A percentile compares a stretch with the other conserved stretches of the same genome.
phyloP scores from a whole-genome alignment of 1,140 invertebrate genomes.

The Drosophila simulans region DNA sequence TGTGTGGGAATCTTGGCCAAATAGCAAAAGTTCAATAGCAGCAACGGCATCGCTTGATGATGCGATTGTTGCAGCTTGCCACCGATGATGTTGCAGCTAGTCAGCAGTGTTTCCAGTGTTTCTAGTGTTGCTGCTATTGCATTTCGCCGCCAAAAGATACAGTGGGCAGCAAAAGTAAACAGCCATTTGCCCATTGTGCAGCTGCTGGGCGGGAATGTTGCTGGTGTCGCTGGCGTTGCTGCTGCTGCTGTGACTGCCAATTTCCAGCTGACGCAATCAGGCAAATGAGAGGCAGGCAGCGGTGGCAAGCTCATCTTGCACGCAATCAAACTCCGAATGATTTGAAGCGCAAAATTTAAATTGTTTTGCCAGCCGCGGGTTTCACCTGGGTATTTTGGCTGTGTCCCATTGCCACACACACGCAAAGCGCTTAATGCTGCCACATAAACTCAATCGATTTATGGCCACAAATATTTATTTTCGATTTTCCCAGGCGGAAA shows the following conservation, averaged over 20 bases:
- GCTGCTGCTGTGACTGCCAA: slow-evolving; percentile 20
- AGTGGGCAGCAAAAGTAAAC: slow-evolving; percentile 35
- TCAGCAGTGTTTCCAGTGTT: not conserved
- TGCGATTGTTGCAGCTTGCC: slow-evolving; percentile 32
- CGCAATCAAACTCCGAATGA: slow-evolving; percentile 52
- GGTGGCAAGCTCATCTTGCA: slow-evolving; percentile 37
- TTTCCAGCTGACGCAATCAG: slow-evolving; percentile 52
- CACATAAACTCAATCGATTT: slow-evolving; percentile 1
- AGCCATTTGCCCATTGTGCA: slow-evolving; percentile 44
- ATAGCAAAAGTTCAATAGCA: slow-evolving; percentile 81
- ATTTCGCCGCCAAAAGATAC: slow-evolving; percentile 32
- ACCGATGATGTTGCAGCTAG: slow-evolving; percentile 18
- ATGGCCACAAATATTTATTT: not conserved
- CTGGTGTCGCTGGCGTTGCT: slow-evolving; percentile 10
- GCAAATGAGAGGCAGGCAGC: slow-evolving; percentile 37
- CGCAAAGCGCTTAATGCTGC: slow-evolving; percentile 14
- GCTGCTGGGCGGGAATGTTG: slow-evolving; percentile 36
- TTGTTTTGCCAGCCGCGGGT: slow-evolving; percentile 31
- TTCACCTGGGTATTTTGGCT: slow-evolving; percentile 15
- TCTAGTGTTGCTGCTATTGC: slow-evolving; percentile 22
- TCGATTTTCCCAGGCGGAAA: no score
- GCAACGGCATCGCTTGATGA: slow-evolving; percentile 40
- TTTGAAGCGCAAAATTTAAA: slow-evolving; percentile 70
- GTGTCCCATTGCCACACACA: slow-evolving; percentile 67
- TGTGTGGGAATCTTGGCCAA: slow-evolving; percentile 77